phyloP scores from a whole-genome alignment of 2,888 invertebrate species.

The Ptychoptera albimana region DNA sequence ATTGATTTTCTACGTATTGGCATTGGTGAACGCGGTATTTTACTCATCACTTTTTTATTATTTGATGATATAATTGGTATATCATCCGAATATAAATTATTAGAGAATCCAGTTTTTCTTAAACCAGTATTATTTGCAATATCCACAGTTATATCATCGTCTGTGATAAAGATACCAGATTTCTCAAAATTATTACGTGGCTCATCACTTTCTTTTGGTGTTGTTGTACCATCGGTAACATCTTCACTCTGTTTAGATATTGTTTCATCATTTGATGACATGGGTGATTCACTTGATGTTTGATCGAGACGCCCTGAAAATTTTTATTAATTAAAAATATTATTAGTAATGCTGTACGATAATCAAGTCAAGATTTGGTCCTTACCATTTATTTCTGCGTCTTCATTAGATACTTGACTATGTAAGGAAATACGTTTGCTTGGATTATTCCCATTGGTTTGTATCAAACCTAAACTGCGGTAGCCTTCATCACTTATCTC shows the following conservation, averaged over 20 bases:
- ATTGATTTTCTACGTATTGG: constrained; percentile 24
- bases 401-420: constrained; percentile 55
- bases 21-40: constrained; percentile 29
- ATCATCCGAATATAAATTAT: constrained; percentile 41
- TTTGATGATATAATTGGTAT: constrained; percentile 18
- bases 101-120: constrained; percentile 51
- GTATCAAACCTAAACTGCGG: constrained; percentile 57
- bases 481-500: constrained; percentile 78
- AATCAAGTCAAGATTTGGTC: constrained; percentile 5
- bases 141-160: constrained; percentile 36
- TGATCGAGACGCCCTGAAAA: constrained; percentile 45
- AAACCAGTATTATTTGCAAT: constrained; percentile 53
- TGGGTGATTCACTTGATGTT: constrained; percentile 28
- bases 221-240: too few species aligned
- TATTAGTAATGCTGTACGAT: neutral
- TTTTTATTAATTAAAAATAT: neutral
- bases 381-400: constrained; percentile 54
- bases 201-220: constrained; percentile 16
- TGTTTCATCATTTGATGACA: constrained; percentile 30
- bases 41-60: constrained; percentile 33
- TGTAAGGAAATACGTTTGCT: constrained; percentile 49
- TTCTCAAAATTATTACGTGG: constrained; percentile 22
- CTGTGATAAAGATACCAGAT: constrained; percentile 27
- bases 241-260: constrained; percentile 4
- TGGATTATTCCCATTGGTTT: constrained; percentile 32